phyloP scores from a whole-genome alignment of 2,797 vertebrate species.

The Dermochelys coriacea region DNA sequence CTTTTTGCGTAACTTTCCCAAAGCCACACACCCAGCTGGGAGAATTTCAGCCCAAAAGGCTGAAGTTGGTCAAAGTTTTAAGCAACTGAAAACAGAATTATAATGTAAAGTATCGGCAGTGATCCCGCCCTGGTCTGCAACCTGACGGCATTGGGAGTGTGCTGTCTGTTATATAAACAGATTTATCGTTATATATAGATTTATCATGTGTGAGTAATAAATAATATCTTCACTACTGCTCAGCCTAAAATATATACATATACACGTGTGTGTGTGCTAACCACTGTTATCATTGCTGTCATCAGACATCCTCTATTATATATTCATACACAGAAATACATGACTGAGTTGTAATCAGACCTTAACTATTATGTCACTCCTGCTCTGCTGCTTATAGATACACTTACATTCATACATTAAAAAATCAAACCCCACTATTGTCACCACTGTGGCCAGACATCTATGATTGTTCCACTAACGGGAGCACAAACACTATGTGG shows the following conservation, averaged over 20 bases:
- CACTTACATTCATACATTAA: not conserved
- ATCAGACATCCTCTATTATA: not conserved
- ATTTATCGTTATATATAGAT: accelerated
- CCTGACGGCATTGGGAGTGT: not conserved
- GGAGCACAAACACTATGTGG: not conserved
- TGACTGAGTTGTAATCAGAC: not conserved
- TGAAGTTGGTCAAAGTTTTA: not conserved
- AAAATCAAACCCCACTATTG: accelerated
- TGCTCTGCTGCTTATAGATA: not conserved
- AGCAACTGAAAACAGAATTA: not conserved
- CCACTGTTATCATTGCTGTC: accelerated
- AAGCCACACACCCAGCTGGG: accelerated
- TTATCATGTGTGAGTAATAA: not conserved
- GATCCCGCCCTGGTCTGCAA: not conserved
- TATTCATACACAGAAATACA: not conserved
- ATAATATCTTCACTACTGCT: not conserved
- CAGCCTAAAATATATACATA: accelerated
- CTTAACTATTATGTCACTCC: not conserved
- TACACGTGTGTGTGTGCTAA: accelerated
- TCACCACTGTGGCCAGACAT: not conserved
- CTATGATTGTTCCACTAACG: accelerated
- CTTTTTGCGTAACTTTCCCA: not conserved
- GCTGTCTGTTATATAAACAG: accelerated
- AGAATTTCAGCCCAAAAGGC: not conserved
- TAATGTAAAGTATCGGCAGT: accelerated